Evolutionary conservation across 2,888 invertebrate species (phyloP).

Genomic region (Cotesia congregata): DNA sequence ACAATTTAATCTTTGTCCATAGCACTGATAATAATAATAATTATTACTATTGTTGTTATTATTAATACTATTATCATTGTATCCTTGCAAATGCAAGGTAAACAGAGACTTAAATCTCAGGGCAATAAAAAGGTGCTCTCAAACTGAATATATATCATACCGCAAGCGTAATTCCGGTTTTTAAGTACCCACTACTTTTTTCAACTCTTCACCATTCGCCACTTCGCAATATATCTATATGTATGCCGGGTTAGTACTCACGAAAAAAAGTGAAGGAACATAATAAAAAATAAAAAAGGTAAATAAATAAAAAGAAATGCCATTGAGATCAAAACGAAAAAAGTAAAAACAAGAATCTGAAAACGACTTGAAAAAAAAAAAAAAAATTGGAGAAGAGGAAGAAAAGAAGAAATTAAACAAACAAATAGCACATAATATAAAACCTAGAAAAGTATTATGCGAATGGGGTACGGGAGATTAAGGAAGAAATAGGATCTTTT

Average conservation of each 20-base stretch:
- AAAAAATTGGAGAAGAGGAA: neutral
- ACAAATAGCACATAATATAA: neutral
- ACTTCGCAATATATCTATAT: neutral
- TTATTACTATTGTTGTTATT: neutral
- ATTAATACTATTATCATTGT: neutral
- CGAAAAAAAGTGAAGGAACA: neutral
- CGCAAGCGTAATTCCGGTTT: conserved; percentile 31
- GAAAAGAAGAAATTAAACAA: neutral
- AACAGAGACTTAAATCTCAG: neutral
- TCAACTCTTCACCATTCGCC: neutral
- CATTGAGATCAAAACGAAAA: neutral
- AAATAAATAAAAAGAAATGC: neutral
- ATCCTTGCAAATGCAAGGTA: neutral
- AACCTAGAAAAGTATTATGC: neutral
- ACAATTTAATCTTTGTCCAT: neutral
- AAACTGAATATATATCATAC: conserved; percentile 24
- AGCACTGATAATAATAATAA: neutral
- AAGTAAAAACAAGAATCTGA: neutral
- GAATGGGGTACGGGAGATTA: neutral
- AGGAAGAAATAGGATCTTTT: neutral
- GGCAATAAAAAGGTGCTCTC: conserved; percentile 25
- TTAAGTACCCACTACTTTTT: conserved; percentile 22
- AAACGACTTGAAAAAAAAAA: neutral
- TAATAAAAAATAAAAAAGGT: neutral
- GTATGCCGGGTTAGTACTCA: neutral